Base-by-base conservation (phyloP, 2,797 vertebrate species). In the Brachymystax lenok region DNA sequence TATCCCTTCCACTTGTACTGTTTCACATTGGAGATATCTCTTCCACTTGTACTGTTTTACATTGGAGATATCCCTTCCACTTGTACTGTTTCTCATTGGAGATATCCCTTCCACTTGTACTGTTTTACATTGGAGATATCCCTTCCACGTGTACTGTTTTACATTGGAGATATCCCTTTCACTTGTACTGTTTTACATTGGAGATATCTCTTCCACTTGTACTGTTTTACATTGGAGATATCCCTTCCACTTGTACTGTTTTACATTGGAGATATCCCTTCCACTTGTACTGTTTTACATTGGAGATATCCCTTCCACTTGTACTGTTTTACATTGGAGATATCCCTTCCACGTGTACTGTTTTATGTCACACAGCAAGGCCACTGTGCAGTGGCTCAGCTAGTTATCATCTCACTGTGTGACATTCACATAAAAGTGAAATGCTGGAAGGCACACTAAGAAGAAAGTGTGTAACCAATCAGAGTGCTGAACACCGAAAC, bases 371-470 rank as follows among this genome's bases (percentile, higher is more conserved):
- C 40, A 14, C 33, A n/a, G 67, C n/a, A n/a, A 40, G 16, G 17
- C 5, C 76, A 82, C 80, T 85, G 77, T 12, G 50, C 90, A 90
- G 88, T 13, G 30, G 24, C 13, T 5, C 90, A 90, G 88, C 24
- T 86, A 79, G 10, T 75, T 72, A 80, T 72, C 66, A 71, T 35
- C 75, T 46, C 71, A 72, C 80, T 79, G 68, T 80, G 79, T 77
- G 30, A 73, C 21, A 66, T 72, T 80, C 73, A 77, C 79, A 82
- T 75, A 74, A 40, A 35, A 81, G 69, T 12, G 50, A 80, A 73
- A 66, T 78, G 80, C 73, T 79, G 6, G 84, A 82, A 66, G 74
- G 19, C 19, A 7, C n/a, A n/a, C 21, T 27, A 10, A 63, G 21
- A 10, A 27, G 59, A 63, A 27, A 61, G 71, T 80, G 66, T 70